Evolutionary conservation across 2,888 invertebrate species (phyloP).

Genomic region (Griposia aprilina): DNA sequence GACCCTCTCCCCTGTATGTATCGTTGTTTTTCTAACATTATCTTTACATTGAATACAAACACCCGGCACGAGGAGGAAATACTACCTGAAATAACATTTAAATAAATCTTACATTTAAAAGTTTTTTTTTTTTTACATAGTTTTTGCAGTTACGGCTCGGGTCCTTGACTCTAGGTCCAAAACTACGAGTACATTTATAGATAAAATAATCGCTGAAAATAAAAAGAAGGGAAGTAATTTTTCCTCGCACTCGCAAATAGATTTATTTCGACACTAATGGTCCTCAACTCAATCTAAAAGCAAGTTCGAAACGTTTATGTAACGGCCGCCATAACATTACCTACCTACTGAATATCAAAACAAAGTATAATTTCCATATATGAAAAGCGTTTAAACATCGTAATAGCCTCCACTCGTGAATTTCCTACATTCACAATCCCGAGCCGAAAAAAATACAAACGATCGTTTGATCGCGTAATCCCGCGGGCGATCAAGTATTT

Average conservation of each 20-base stretch:
- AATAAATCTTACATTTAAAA: constrained; percentile 59
- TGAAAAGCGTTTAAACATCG: constrained; percentile 50
- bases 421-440: constrained; percentile 68
- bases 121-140: background rate
- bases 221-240: background rate
- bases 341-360: constrained; percentile 39
- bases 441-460: constrained; percentile 79
- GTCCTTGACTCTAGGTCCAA: background rate
- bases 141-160: background rate
- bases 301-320: constrained; percentile 18
- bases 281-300: constrained; percentile 1
- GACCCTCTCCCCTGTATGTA: constrained; percentile 79
- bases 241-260: background rate
- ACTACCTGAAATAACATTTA: constrained; percentile 79
- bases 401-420: constrained; percentile 54
- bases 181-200: background rate
- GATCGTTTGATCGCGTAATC: constrained; percentile 83
- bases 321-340: constrained; percentile 30
- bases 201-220: background rate
- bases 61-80: constrained; percentile 67
- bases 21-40: constrained; percentile 87
- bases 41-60: constrained; percentile 81
- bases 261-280: constrained; percentile 1
- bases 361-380: constrained; percentile 55
- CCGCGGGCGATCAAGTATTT: constrained; percentile 82